Percentiles rank a stretch among this genome's conserved stretches.
These are phyloP conservation scores for Botia kubotai DNA, from an alignment of 2,797 vertebrate species.

Conservation along the genomic window DNA sequence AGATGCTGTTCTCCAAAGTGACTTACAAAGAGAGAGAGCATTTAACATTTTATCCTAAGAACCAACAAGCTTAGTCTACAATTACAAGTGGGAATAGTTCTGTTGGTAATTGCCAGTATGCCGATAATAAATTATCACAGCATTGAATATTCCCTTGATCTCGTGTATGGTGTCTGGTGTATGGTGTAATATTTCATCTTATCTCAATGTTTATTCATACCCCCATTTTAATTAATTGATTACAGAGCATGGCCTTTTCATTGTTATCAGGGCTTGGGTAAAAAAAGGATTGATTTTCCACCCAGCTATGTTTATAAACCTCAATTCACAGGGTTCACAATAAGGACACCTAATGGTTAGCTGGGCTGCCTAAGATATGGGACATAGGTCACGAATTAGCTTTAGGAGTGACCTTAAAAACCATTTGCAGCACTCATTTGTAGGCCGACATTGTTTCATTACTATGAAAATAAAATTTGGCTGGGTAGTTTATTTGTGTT, in stretches of 20 bases:
- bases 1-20: no score
- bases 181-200: not conserved
- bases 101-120: not conserved
- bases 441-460: no score
- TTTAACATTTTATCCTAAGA: no score
- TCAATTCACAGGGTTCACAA: constrained; percentile 69
- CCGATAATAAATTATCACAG: not conserved
- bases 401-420: not conserved
- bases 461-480: not conserved
- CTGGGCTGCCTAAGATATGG: constrained; percentile 69
- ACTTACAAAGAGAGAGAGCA: no score
- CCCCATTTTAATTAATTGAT: constrained; percentile 18
- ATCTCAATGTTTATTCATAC: constrained; percentile 22
- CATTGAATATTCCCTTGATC: not conserved
- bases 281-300: constrained; percentile 61
- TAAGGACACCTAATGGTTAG: constrained; percentile 65
- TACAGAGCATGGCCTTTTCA: constrained; percentile 69
- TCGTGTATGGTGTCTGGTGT: not conserved
- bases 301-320: constrained; percentile 67
- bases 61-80: no score
- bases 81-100: no score
- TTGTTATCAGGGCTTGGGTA: constrained; percentile 57
- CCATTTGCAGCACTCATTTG: no score
- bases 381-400: constrained; percentile 66
- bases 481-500: not conserved